Percentiles rank a stretch among this genome's conserved stretches.
Conservation (phyloP, 2,113 vertebrate species). For the Psilopogon haemacephalus region DNA sequence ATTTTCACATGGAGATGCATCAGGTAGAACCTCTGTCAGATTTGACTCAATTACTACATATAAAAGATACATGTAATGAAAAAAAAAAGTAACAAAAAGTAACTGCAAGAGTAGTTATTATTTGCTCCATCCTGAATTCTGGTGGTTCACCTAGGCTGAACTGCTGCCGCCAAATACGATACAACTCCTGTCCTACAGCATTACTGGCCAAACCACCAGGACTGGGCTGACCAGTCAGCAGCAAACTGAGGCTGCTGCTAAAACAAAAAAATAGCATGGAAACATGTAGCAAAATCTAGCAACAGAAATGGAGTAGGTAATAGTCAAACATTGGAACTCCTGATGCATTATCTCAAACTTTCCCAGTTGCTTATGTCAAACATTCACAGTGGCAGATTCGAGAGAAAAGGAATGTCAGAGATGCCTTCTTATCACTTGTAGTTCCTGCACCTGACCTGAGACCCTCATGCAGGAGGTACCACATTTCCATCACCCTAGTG, state of each 20-base stretch:
- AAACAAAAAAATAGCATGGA: background rate
- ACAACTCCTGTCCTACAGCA: background rate
- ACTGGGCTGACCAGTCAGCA: background rate
- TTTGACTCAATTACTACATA: background rate
- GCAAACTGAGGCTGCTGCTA: background rate
- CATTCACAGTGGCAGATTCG: background rate
- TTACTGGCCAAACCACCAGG: background rate
- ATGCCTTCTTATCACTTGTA: background rate
- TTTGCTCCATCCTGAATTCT: background rate
- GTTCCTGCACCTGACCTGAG: background rate
- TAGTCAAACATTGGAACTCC: accelerated
- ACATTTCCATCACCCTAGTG: background rate
- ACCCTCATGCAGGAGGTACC: background rate
- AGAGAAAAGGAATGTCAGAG: background rate
- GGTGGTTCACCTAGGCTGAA: background rate
- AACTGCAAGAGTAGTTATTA: background rate
- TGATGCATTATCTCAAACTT: background rate
- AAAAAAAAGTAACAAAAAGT: background rate
- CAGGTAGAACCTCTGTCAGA: background rate
- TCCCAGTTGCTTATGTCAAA: background rate
- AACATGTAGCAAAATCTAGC: background rate
- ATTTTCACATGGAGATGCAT: background rate
- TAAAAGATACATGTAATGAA: background rate
- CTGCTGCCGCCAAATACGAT: background rate
- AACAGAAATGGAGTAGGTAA: background rate